Conservation (phyloP, 2,113 vertebrate species). For the Carassius gibelio region DNA sequence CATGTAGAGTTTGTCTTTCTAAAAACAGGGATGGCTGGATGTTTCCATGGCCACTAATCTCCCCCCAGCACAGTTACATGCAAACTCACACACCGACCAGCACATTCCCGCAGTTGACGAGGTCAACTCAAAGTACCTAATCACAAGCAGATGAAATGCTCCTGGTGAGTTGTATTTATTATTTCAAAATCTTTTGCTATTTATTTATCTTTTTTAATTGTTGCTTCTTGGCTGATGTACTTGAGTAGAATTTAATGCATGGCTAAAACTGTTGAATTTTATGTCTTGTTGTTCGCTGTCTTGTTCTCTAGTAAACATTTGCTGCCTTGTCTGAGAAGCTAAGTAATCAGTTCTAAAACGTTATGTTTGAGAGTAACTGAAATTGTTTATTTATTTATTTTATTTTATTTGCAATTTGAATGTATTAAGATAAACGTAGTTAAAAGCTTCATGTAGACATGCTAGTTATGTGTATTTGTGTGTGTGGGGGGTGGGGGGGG, state of each 20-base stretch:
- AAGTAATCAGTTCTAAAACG: not conserved
- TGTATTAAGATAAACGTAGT: not conserved
- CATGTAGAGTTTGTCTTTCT: slow-evolving; percentile 97
- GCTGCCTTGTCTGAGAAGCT: not conserved
- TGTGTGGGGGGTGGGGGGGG: not conserved
- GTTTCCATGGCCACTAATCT: slow-evolving; percentile 99
- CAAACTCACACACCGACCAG: slow-evolving; percentile 53
- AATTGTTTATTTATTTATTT: not conserved
- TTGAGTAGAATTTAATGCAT: not conserved
- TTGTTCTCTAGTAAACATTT: not conserved
- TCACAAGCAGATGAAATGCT: slow-evolving; percentile 86
- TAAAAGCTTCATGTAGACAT: not conserved
- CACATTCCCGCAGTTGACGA: slow-evolving; percentile 92
- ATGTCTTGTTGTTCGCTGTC: not conserved
- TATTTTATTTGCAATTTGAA: not conserved
- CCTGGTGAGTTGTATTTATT: slow-evolving; percentile 61
- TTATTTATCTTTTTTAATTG: slow-evolving; percentile 10
- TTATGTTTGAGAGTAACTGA: not conserved
- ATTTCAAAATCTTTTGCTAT: slow-evolving; percentile 51
- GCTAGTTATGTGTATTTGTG: not conserved
- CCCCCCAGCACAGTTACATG: slow-evolving; percentile 69
- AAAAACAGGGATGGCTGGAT: slow-evolving; percentile 91
- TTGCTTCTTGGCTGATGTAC: not conserved
- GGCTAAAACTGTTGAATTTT: not conserved
- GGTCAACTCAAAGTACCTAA: slow-evolving; percentile 94